phyloP scores from a whole-genome alignment of 1,140 invertebrate species.

The Muscidifurax raptorellus region DNA sequence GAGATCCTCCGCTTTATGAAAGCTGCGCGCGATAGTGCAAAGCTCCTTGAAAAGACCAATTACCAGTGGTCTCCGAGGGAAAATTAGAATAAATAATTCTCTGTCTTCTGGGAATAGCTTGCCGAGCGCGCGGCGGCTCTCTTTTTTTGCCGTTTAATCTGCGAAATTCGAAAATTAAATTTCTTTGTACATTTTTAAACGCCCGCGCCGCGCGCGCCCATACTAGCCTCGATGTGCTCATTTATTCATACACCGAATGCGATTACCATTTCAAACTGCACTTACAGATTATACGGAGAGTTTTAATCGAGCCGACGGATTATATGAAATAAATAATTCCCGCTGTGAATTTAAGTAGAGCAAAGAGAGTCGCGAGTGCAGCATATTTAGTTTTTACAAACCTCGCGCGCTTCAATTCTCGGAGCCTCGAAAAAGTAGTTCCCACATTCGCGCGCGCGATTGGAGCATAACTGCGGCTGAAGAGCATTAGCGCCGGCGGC shows the following conservation, averaged over 20 bases:
- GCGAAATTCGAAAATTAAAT: neutral
- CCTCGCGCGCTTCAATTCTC: slow-evolving; percentile 1
- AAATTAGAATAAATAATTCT: slow-evolving; percentile 35
- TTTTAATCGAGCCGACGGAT: neutral
- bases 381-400: slow-evolving; percentile 3
- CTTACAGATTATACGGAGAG: neutral
- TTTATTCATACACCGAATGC: neutral
- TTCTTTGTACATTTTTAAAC: slow-evolving; percentile 1
- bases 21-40: slow-evolving; percentile 11
- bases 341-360: too few species aligned
- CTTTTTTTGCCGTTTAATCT: neutral
- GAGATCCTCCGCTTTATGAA: slow-evolving; percentile 15
- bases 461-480: neutral
- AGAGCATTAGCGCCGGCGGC: neutral
- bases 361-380: too few species aligned
- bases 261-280: neutral
- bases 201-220: neutral
- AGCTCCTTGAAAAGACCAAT: slow-evolving; percentile 36
- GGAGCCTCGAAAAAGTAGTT: neutral
- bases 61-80: neutral
- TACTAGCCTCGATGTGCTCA: neutral
- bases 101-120: neutral
- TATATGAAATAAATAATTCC: too few species aligned
- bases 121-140: neutral
- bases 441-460: neutral